Base-by-base conservation (phyloP, 2,113 vertebrate species). In the Numida meleagris region DNA sequence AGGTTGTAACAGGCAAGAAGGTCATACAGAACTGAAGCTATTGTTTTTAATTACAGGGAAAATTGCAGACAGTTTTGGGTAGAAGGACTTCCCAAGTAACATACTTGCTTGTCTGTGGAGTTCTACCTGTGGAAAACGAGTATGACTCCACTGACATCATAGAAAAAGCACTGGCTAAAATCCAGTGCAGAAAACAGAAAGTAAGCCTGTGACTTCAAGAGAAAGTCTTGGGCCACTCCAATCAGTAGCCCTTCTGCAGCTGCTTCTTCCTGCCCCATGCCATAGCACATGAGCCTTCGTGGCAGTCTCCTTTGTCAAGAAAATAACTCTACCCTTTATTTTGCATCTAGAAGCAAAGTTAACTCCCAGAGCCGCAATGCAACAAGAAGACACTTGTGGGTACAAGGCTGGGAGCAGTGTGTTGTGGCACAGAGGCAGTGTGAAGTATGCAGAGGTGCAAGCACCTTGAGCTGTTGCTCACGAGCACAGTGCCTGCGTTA, bases 241-340 rank as follows among this genome's bases (percentile, higher is more conserved):
- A 4, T 65, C 83, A 24, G 21, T 5, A 63, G 27, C 25, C 71
- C 20, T 68, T 55, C 42, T 86, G 61, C 50, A 82, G 58, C 31
- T 91, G 43, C 63, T 67, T 42, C 59, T 67, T 81, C 58, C 59
- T 83, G 63, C 82, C 55, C 50, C 42, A 8, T 3, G 6, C 86
- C 3, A 2, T 14, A 76, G 43, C 16, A 29, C 3, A 3, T 0
- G 0, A 23, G 45, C 19, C 72, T 31, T 85, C 0, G 15, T 31
- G 51, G 51, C 15, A 3, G 27, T 16, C 27, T 53, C 51, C 50
- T 80, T 88, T 88, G 29, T 43, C 17, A 34, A 0, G 7, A 83
- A 81, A 63, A 57, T 33, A 71, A 74, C 24, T 45, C 53, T 68
- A 58, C 31, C 36, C 14, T 8, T 86, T 83, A 14, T 67, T 74